These are phyloP conservation scores for Oscheius myriophilus DNA, from an alignment of 2,888 invertebrate genomes.

Conservation along the genomic window DNA sequence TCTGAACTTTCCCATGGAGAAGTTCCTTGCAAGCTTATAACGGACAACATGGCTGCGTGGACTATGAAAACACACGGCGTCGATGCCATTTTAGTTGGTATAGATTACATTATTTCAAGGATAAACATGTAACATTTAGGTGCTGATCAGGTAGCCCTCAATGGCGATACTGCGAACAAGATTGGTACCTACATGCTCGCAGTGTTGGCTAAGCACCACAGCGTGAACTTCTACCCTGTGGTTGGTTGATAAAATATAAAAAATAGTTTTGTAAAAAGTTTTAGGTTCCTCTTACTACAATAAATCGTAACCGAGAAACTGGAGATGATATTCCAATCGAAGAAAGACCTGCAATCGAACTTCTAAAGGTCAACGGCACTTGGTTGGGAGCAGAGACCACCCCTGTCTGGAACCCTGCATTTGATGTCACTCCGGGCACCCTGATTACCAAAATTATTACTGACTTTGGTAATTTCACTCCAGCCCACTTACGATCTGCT, in stretches of 20 bases:
- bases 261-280: neutral
- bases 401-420: constrained; percentile 96
- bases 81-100: constrained; percentile 92
- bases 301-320: constrained; percentile 82
- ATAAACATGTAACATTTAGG: constrained; percentile 42
- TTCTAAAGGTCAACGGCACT: constrained; percentile 86
- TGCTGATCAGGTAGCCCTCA: constrained; percentile 92
- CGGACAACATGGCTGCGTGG: constrained; percentile 93
- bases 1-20: constrained; percentile 84
- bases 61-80: constrained; percentile 86
- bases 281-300: constrained; percentile 88
- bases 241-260: constrained; percentile 29
- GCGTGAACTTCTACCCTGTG: constrained; percentile 48
- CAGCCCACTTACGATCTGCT: constrained; percentile 32
- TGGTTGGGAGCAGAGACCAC: constrained; percentile 78
- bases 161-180: constrained; percentile 98
- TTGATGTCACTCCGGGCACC: constrained; percentile 93
- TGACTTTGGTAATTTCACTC: constrained; percentile 51
- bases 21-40: constrained; percentile 75
- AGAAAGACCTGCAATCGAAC: constrained; percentile 88
- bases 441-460: constrained; percentile 77
- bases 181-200: constrained; percentile 80
- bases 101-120: neutral
- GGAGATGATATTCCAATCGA: constrained; percentile 92
- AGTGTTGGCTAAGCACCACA: constrained; percentile 87